Conservation (phyloP, 2,888 invertebrate species). For the Timema cristinae region DNA sequence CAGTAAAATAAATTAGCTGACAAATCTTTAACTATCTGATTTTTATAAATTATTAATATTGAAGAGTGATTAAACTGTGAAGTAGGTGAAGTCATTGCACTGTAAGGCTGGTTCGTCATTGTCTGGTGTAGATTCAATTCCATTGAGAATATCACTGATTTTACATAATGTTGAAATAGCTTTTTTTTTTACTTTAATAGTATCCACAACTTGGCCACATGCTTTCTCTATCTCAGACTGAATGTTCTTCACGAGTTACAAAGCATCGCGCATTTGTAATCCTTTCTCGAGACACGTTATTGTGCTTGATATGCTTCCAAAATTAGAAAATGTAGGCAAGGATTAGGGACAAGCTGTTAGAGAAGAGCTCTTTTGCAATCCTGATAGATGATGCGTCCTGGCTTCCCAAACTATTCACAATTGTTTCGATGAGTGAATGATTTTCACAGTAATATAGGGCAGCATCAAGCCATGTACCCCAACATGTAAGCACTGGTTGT, state of each 20-base stretch:
- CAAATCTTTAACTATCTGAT: too few relatives aligned
- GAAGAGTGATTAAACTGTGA: neutral
- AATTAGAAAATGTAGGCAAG: conserved; percentile 18
- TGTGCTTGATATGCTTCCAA: neutral
- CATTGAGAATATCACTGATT: conserved; percentile 8
- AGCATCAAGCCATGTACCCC: conserved; percentile 39
- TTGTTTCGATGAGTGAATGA: conserved; percentile 21
- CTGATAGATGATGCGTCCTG: conserved; percentile 3
- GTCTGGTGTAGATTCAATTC: neutral
- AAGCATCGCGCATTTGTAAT: neutral
- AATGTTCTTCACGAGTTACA: conserved; percentile 1
- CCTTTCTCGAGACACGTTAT: conserved; percentile 12
- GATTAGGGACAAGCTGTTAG: neutral
- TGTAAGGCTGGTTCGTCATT: conserved; percentile 2
- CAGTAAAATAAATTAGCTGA: too few relatives aligned
- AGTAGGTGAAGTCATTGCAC: neutral
- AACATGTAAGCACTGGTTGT: conserved; percentile 38
- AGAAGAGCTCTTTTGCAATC: conserved; percentile 12
- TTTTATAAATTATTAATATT: too few relatives aligned
- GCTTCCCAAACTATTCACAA: neutral
- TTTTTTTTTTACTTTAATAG: neutral
- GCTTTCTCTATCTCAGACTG: conserved; percentile 4
- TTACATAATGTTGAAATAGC: neutral
- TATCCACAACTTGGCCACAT: neutral
- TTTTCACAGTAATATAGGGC: conserved; percentile 34